Conservation (phyloP, 2,113 vertebrate genomes). For the Ancistrus triradiatus region DNA sequence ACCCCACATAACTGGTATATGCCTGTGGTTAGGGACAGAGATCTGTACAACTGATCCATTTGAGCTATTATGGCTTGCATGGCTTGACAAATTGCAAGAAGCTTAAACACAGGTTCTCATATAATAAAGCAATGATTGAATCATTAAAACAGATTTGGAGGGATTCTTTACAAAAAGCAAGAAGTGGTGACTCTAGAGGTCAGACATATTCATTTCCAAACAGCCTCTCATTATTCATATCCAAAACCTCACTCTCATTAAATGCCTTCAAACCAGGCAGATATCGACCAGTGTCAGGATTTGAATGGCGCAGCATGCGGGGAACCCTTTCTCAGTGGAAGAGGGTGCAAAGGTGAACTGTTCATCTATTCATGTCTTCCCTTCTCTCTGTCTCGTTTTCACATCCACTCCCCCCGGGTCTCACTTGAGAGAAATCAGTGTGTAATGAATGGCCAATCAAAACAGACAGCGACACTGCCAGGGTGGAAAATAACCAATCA, state of each 20-base stretch:
- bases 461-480: constrained; percentile 22
- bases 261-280: constrained; percentile 22
- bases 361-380: constrained; percentile 32
- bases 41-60: constrained; percentile 30
- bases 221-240: constrained; percentile 20
- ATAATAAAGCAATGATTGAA: constrained; percentile 6
- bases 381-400: constrained; percentile 6
- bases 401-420: background rate
- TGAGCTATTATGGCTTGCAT: constrained; percentile 22
- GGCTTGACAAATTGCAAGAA: background rate
- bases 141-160: constrained; percentile 25
- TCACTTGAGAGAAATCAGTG: constrained; percentile 36
- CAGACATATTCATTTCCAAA: constrained; percentile 23
- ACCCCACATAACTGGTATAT: too few species aligned
- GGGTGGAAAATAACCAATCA: constrained; percentile 40
- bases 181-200: constrained; percentile 26
- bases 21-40: constrained; percentile 17
- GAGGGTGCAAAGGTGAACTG: constrained; percentile 25
- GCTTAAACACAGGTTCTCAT: constrained; percentile 1
- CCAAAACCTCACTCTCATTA: constrained; percentile 29
- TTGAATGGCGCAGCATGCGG: constrained; percentile 12
- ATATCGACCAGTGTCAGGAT: constrained; percentile 22
- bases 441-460: constrained; percentile 38
- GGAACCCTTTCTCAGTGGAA: constrained; percentile 11
- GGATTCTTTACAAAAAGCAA: background rate